A percentile compares a stretch with the other conserved stretches of the same genome.
Evolutionary conservation across 2,113 vertebrate genomes (phyloP).

Genomic region (Malurus elegans): DNA sequence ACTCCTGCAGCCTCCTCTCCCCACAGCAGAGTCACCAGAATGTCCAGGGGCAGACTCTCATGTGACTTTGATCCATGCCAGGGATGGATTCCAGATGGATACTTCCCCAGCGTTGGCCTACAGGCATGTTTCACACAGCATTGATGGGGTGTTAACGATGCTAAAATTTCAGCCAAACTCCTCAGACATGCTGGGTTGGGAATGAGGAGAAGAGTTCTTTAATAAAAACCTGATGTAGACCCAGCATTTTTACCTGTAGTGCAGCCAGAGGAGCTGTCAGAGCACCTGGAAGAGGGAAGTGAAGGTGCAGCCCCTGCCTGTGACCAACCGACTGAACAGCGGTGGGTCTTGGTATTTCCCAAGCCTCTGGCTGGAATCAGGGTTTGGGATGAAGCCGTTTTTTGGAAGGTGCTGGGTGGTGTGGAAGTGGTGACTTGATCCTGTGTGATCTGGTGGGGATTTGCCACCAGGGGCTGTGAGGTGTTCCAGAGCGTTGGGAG

Average conservation of each 20-base stretch:
- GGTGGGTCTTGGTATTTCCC: neutral
- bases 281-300: neutral
- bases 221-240: neutral
- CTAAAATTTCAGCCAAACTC: slow-evolving; percentile 38
- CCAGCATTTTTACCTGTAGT: neutral
- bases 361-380: neutral
- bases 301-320: neutral
- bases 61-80: slow-evolving; percentile 37
- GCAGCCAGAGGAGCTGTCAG: neutral
- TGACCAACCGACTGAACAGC: neutral
- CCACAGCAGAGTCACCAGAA: neutral
- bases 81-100: slow-evolving; percentile 58
- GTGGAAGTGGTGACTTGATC: neutral
- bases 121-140: slow-evolving; percentile 8
- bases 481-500: neutral
- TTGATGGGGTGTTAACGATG: slow-evolving; percentile 59
- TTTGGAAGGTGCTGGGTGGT: too few species aligned
- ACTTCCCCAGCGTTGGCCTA: neutral
- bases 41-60: neutral
- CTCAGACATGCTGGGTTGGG: neutral
- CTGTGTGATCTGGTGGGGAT: too few species aligned
- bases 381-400: neutral
- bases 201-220: neutral
- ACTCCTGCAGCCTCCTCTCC: neutral
- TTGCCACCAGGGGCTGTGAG: accelerated